Evolutionary conservation across 2,888 invertebrate species (phyloP).

Genomic region (Xestia c-nigrum): DNA sequence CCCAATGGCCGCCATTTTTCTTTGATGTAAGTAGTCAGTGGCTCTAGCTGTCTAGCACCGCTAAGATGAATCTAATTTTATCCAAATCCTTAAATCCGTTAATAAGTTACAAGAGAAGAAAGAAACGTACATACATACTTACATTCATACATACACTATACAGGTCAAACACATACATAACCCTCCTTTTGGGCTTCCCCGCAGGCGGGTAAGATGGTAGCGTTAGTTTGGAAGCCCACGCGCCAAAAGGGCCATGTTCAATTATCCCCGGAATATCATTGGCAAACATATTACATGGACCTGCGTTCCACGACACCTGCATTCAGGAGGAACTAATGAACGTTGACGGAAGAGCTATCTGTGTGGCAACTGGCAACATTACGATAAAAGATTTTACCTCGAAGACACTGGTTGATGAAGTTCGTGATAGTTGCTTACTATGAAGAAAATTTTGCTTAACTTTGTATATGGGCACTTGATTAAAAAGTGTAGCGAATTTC

Average conservation of each 20-base stretch:
- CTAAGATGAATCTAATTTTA: too few species aligned
- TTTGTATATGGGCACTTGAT: background rate
- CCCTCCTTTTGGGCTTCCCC: too few species aligned
- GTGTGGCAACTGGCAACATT: background rate
- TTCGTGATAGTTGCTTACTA: background rate
- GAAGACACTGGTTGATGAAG: slow-evolving; percentile 5
- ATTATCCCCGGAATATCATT: background rate
- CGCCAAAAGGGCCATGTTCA: background rate
- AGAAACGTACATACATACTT: too few species aligned
- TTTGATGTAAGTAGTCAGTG: too few species aligned
- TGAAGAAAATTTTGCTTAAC: background rate
- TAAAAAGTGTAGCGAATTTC: background rate
- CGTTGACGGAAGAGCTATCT: background rate
- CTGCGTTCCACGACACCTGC: background rate
- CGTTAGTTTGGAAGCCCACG: too few species aligned
- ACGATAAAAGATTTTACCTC: background rate
- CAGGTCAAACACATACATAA: too few species aligned
- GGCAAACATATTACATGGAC: slow-evolving; percentile 5
- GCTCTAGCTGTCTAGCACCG: too few species aligned
- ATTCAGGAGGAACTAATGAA: slow-evolving; percentile 27
- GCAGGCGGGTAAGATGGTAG: too few species aligned
- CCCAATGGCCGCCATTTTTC: too few species aligned
- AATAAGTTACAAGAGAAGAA: too few species aligned
- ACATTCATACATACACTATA: too few species aligned
- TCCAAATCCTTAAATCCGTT: too few species aligned